These are phyloP conservation scores for Ophraella communa DNA, from an alignment of 2,888 invertebrate species.

Conservation along the genomic window DNA sequence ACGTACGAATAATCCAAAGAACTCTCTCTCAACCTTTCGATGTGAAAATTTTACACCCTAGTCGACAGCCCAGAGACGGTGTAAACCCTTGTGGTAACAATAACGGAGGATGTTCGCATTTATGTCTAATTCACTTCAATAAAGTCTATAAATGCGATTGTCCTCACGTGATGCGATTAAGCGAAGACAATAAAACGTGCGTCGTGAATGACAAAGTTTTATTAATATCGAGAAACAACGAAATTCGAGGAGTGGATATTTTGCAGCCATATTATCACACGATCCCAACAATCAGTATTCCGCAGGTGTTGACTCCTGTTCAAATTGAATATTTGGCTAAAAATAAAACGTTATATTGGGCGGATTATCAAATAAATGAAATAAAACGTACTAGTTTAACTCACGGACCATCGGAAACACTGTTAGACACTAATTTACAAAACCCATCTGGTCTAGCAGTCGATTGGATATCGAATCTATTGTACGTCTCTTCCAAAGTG, in stretches of 20 bases:
- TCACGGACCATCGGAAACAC: constrained; percentile 72
- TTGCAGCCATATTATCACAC: constrained; percentile 77
- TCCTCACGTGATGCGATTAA: constrained; percentile 85
- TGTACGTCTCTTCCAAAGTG: constrained; percentile 72
- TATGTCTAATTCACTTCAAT: constrained; percentile 76
- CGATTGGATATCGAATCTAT: constrained; percentile 80
- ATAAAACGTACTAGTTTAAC: constrained; percentile 74
- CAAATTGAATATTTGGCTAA: constrained; percentile 74
- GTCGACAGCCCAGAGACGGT: constrained; percentile 71
- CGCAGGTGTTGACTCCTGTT: constrained; percentile 73
- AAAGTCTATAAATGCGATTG: constrained; percentile 77
- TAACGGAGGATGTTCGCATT: constrained; percentile 82
- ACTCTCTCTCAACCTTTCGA: constrained; percentile 91
- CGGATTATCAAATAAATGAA: constrained; percentile 77
- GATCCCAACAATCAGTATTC: constrained; percentile 80
- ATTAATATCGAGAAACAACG: constrained; percentile 75
- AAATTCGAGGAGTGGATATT: constrained; percentile 84
- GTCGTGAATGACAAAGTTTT: constrained; percentile 80
- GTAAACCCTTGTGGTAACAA: constrained; percentile 71
- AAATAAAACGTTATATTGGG: constrained; percentile 77
- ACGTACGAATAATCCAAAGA: constrained; percentile 79
- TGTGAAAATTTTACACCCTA: constrained; percentile 81
- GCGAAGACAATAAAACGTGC: constrained; percentile 70
- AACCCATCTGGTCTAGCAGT: constrained; percentile 77
- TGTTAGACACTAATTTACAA: constrained; percentile 74